Evolutionary conservation across 2,797 vertebrate species (phyloP).

Genomic region (Coccyzus lansbergi): DNA sequence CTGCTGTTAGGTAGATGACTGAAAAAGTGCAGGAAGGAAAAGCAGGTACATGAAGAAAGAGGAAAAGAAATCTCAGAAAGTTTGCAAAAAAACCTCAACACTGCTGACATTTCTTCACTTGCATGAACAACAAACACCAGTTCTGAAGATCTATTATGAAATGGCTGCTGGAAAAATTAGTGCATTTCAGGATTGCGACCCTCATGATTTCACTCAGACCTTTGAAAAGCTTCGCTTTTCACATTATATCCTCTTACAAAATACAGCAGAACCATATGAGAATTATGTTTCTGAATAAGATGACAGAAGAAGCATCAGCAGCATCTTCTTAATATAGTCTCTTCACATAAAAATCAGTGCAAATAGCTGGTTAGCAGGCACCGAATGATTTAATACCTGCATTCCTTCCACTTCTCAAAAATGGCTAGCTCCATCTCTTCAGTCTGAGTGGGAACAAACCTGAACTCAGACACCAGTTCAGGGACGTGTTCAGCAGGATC

Average conservation of each 20-base stretch:
- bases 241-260: not conserved
- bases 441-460: slow-evolving; percentile 91
- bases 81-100: not conserved
- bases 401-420: slow-evolving; percentile 94
- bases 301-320: not conserved
- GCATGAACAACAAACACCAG: not conserved
- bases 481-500: slow-evolving; percentile 90
- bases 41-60: not conserved
- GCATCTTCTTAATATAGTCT: not conserved
- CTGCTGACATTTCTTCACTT: not conserved
- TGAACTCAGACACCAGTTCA: slow-evolving; percentile 95
- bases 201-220: not conserved
- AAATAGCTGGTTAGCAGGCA: not conserved
- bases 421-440: slow-evolving; percentile 92
- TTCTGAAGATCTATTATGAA: not conserved
- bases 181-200: not conserved
- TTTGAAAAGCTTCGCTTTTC: not conserved
- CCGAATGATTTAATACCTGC: slow-evolving; percentile 83
- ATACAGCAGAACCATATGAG: not conserved
- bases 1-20: slow-evolving; percentile 23
- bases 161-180: fast-evolving
- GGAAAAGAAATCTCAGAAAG: not conserved
- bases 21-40: slow-evolving; percentile 15
- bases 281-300: not conserved
- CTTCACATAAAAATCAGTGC: not conserved